Percentiles rank a stretch among this genome's conserved stretches.
These are phyloP conservation scores for mouse (Mus musculus) DNA, from an alignment of 2,113 vertebrate species.

Conservation along the genomic window DNA sequence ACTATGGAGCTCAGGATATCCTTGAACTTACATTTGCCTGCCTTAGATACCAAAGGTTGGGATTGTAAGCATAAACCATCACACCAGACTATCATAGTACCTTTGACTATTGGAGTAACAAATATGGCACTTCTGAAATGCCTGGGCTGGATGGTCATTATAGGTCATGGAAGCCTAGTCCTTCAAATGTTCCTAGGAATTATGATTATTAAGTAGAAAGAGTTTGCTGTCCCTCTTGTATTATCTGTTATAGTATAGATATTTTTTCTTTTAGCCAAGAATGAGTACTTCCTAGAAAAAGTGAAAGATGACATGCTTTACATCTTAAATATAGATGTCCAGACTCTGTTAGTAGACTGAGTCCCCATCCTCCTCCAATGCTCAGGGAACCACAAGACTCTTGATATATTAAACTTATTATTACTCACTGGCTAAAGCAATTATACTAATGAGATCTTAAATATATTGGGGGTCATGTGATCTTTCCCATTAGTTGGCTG, in stretches of 20 bases:
- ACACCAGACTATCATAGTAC: conserved; percentile 41
- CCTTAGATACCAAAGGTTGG: neutral
- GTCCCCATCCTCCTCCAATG: neutral
- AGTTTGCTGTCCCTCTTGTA: conserved; percentile 33
- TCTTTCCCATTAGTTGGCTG: neutral
- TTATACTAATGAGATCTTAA: conserved; percentile 29
- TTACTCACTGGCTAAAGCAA: conserved; percentile 59
- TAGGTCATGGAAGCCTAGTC: conserved; percentile 67
- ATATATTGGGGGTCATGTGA: neutral
- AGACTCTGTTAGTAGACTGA: neutral
- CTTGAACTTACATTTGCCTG: neutral
- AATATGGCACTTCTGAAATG: conserved; percentile 54
- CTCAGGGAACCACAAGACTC: neutral
- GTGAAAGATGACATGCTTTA: neutral
- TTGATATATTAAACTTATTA: neutral
- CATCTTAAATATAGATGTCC: neutral
- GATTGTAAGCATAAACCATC: neutral
- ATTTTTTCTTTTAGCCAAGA: neutral
- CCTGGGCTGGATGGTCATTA: conserved; percentile 67
- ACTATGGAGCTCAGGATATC: neutral
- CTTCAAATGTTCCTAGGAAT: conserved; percentile 70
- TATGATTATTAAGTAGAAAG: conserved; percentile 46
- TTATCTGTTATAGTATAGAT: neutral
- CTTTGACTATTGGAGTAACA: conserved; percentile 60
- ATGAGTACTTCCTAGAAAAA: conserved; percentile 21